Evolutionary conservation across 2,113 vertebrate species (phyloP).

Genomic region (Lagopus muta): DNA sequence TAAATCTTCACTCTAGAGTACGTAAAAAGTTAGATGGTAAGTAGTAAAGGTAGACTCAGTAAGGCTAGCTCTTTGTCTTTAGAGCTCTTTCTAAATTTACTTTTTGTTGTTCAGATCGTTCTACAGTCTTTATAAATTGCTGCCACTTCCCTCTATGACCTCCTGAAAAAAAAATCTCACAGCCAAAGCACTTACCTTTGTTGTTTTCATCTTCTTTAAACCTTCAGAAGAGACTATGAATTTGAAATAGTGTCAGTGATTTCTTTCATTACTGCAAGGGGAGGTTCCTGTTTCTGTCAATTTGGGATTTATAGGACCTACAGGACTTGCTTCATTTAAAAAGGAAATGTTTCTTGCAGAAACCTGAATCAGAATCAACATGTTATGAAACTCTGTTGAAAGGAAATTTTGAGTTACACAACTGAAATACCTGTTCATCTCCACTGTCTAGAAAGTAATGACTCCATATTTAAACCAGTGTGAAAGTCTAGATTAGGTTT

Average conservation of each 20-base stretch:
- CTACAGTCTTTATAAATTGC: neutral
- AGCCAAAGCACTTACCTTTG: constrained; percentile 9
- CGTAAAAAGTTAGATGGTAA: constrained; percentile 21
- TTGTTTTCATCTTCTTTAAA: constrained; percentile 32
- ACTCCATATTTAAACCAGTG: neutral
- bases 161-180: neutral
- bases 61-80: neutral
- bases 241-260: neutral
- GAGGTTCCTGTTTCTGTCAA: neutral
- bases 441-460: neutral
- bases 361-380: neutral
- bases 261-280: constrained; percentile 20
- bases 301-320: constrained; percentile 7
- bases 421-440: neutral
- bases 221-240: constrained; percentile 4
- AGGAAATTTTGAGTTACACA: neutral
- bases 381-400: neutral
- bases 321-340: neutral
- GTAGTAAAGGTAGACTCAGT: constrained; percentile 25
- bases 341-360: neutral
- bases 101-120: constrained; percentile 28
- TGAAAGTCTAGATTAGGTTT: neutral
- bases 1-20: constrained; percentile 11
- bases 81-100: constrained; percentile 26
- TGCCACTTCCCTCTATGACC: neutral